Conservation (phyloP, 2,113 vertebrate species). For the Lophotis ruficrista region DNA sequence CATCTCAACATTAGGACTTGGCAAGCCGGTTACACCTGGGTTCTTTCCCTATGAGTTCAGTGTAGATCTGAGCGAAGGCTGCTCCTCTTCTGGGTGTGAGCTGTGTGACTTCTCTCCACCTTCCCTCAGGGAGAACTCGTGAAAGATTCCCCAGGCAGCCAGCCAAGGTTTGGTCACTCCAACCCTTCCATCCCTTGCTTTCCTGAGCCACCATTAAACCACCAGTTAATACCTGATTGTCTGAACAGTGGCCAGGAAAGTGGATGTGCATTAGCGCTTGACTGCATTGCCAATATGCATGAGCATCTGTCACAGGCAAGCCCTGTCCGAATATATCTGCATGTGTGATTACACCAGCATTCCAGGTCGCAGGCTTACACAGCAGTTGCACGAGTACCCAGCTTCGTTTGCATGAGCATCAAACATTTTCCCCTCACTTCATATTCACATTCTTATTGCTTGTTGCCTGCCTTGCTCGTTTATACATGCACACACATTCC, state of each 20-base stretch:
- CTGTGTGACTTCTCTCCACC: background rate
- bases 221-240: background rate
- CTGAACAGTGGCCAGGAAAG: background rate
- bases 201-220: background rate
- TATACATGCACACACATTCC: background rate
- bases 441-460: background rate
- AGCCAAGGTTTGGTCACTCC: background rate
- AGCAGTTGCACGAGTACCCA: rapidly evolving
- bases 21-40: background rate
- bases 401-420: rapidly evolving
- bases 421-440: background rate
- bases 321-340: rapidly evolving
- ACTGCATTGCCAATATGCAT: too few species aligned
- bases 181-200: background rate
- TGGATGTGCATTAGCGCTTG: background rate
- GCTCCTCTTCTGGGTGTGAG: background rate
- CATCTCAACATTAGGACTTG: background rate
- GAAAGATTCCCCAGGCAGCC: background rate
- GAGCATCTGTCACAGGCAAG: background rate
- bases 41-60: background rate
- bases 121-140: background rate
- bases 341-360: background rate
- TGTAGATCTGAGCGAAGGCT: background rate
- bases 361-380: background rate
- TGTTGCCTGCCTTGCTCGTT: background rate